Evolutionary conservation across 2,797 vertebrate species (phyloP), one percentile per base, ranked within the genome.

Genomic region (Acrossocheilus wenchowensis): DNA sequence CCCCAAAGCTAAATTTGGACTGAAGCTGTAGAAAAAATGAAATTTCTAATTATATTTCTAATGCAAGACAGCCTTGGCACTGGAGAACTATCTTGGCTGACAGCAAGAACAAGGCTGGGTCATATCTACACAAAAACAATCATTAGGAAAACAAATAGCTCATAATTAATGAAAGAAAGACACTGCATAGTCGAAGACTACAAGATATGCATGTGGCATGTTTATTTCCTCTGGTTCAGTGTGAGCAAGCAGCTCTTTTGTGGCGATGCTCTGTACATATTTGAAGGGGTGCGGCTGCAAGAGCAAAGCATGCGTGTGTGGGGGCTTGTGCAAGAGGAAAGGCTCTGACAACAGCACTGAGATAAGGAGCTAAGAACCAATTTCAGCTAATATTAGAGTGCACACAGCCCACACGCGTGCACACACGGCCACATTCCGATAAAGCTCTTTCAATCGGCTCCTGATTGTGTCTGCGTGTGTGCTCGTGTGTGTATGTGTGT

Each of bases 291-390:
- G 69, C 60, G 50, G 66, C 62, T 72, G 54, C 43, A 71, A 78
- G 52, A 75, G 73, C 7, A 34, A 72, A 26, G 80, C 19, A 50
- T 71, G 92, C 93, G 90, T 90, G 92, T 94, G 91, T 90, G 30
- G 8, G 69, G 50, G 34, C 57, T 50, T 73, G 36, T 54, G 80
- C n/a, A 45, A 66, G 57, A 72, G 74, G 81, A 80, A 80, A 69
- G 82, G 41, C 77, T 85, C 83, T 86, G 86, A 88, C 83, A 83
- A 78, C 39, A 72, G 48, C 71, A 78, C 78, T 86, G 68, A 41
- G 88, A 90, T 88, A 90, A 89, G 74, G 68, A 85, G 81, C 86
- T 66, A 83, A 88, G 77, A 90, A 88, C 72, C 81, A 84, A 90
- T 87, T 89, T 84, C 84, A 82, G 84, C 84, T 86, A 86, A 86